Evolutionary conservation across 1,140 invertebrate genomes (phyloP).

Genomic region (Drosophila sturtevanti): DNA sequence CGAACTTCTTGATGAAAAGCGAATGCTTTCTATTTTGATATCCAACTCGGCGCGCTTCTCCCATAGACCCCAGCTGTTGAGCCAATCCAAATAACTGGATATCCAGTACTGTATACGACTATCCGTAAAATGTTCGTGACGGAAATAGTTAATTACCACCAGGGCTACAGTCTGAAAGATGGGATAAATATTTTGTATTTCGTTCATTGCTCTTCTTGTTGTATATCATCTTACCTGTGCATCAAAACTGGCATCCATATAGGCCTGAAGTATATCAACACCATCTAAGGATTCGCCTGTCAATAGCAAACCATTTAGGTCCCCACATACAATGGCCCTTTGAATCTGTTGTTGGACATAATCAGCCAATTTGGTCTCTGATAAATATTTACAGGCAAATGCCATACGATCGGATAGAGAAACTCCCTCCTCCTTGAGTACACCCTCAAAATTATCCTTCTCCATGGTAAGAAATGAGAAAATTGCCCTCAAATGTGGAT

Average conservation of each 20-base stretch:
- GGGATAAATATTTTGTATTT: background rate
- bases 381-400: slow-evolving; percentile 95
- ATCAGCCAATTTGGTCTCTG: slow-evolving; percentile 90
- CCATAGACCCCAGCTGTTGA: slow-evolving; percentile 91
- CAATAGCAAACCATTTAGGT: slow-evolving; percentile 93
- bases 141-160: slow-evolving; percentile 89
- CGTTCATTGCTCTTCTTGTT: background rate
- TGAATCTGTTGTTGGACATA: slow-evolving; percentile 89
- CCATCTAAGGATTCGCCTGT: slow-evolving; percentile 90
- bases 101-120: slow-evolving; percentile 89
- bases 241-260: slow-evolving; percentile 95
- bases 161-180: slow-evolving; percentile 89
- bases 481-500: slow-evolving; percentile 95
- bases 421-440: slow-evolving; percentile 92
- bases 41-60: slow-evolving; percentile 89
- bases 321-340: slow-evolving; percentile 89
- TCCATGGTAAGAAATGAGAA: slow-evolving; percentile 95
- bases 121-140: slow-evolving; percentile 86
- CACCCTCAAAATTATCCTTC: slow-evolving; percentile 89
- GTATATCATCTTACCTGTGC: slow-evolving; percentile 84
- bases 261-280: slow-evolving; percentile 92
- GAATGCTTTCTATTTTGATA: slow-evolving; percentile 82
- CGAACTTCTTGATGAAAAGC: slow-evolving; percentile 83
- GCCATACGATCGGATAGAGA: slow-evolving; percentile 94
- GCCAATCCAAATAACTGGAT: slow-evolving; percentile 86